phyloP scores from a whole-genome alignment of 2,888 invertebrate species.

The Himalopsyche kuldschensis region DNA sequence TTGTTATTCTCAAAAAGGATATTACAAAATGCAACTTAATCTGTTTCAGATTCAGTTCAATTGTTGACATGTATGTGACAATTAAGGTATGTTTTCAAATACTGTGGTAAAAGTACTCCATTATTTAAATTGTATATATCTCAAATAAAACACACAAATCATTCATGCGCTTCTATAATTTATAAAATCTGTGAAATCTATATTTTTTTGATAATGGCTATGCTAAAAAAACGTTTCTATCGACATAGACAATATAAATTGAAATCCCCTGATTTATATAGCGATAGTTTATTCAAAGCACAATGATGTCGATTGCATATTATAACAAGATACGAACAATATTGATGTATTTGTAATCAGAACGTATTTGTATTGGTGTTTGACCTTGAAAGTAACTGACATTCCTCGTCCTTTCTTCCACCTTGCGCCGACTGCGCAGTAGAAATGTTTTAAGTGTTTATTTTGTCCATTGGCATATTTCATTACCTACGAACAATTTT shows the following conservation, averaged over 20 bases:
- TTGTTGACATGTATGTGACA: no score
- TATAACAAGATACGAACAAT: background rate
- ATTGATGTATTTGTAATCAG: background rate
- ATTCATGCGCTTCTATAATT: no score
- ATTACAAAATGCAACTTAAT: no score
- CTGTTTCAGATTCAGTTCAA: no score
- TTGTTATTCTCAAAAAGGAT: no score
- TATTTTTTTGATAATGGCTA: no score
- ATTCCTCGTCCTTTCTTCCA: conserved; percentile 40
- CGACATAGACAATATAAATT: background rate
- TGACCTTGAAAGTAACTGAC: conserved; percentile 39
- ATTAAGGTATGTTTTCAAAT: no score
- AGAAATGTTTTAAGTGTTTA: conserved; percentile 25
- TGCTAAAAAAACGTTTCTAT: no score
- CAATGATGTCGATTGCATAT: background rate
- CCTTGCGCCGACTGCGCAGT: conserved; percentile 38
- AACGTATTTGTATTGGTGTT: background rate
- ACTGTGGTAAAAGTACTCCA: no score
- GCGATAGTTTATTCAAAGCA: background rate
- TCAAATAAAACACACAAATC: no score
- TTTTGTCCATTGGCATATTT: conserved; percentile 25
- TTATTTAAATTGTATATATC: no score
- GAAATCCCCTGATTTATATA: background rate
- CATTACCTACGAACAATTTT: background rate
- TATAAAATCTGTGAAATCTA: no score